phyloP scores from a whole-genome alignment of 2,888 invertebrate genomes.

The Leucozona laternaria region DNA sequence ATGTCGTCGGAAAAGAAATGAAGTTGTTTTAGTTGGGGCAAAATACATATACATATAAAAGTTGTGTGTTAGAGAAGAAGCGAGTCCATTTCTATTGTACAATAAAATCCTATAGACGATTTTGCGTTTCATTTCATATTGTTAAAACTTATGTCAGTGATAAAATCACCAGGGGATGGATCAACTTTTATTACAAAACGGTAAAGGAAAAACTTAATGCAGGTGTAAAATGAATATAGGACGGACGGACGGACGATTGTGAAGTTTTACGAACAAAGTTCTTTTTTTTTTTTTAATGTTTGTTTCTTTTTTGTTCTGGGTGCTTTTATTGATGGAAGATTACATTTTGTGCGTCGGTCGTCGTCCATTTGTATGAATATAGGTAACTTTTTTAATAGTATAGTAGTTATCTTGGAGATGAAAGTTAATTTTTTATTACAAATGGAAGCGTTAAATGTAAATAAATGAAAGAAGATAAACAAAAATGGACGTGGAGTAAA shows the following conservation, averaged over 20 bases:
- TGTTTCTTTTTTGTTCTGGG: constrained; percentile 10
- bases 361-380: constrained; percentile 31
- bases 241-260: constrained; percentile 29
- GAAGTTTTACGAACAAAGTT: constrained; percentile 51
- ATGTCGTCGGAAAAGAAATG: constrained; percentile 60
- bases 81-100: constrained; percentile 40
- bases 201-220: constrained; percentile 34
- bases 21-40: constrained; percentile 50
- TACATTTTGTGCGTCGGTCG: constrained; percentile 47
- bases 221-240: constrained; percentile 52
- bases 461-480: neutral
- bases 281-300: constrained; percentile 16
- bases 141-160: constrained; percentile 41
- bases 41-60: constrained; percentile 39
- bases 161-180: constrained; percentile 40
- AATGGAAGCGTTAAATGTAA: constrained; percentile 37
- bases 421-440: constrained; percentile 28
- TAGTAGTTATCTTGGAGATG: constrained; percentile 31
- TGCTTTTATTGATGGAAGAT: constrained; percentile 46
- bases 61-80: constrained; percentile 26
- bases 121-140: constrained; percentile 44
- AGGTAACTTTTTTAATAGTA: constrained; percentile 51
- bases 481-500: neutral
- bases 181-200: constrained; percentile 50
- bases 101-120: constrained; percentile 60